Conservation (phyloP, 64 coral and sea anemone species). For the Exaiptasia diaphana region DNA sequence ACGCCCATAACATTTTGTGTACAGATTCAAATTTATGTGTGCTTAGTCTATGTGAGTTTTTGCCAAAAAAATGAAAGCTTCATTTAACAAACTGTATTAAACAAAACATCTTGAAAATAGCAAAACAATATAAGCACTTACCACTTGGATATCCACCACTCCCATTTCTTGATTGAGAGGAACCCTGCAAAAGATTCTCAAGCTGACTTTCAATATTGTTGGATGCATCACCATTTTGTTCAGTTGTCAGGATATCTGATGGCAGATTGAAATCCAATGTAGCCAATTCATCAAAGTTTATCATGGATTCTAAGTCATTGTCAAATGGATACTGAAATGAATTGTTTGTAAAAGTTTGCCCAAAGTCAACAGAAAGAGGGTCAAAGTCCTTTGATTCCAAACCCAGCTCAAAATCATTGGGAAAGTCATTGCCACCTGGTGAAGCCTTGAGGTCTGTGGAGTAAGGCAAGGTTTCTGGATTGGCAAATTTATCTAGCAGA, state of each 20-base stretch:
- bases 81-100: no score
- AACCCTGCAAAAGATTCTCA: slow-evolving; percentile 3
- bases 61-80: no score
- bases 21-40: no score
- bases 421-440: slow-evolving; percentile 27
- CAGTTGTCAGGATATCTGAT: slow-evolving; percentile 52
- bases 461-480: not conserved
- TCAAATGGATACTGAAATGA: slow-evolving; percentile 3
- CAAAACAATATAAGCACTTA: no score
- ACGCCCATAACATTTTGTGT: no score
- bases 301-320: slow-evolving; percentile 6
- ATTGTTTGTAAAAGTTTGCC: slow-evolving; percentile 26
- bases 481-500: slow-evolving; percentile 7
- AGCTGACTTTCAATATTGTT: slow-evolving; percentile 34
- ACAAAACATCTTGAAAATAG: no score
- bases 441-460: not conserved
- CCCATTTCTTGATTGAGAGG: slow-evolving; percentile 26
- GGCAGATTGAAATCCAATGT: slow-evolving; percentile 58
- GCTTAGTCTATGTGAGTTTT: no score
- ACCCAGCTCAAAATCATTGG: not conserved
- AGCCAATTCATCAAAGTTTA: slow-evolving; percentile 43
- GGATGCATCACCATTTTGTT: not conserved
- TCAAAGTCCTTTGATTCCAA: slow-evolving; percentile 49
- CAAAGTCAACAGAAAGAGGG: slow-evolving; percentile 66
- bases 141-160: slow-evolving; percentile 10